Percentiles rank a stretch among this genome's conserved stretches.
Evolutionary conservation across 2,113 vertebrate species (phyloP).

Genomic region (Gallinago jamesoni): DNA sequence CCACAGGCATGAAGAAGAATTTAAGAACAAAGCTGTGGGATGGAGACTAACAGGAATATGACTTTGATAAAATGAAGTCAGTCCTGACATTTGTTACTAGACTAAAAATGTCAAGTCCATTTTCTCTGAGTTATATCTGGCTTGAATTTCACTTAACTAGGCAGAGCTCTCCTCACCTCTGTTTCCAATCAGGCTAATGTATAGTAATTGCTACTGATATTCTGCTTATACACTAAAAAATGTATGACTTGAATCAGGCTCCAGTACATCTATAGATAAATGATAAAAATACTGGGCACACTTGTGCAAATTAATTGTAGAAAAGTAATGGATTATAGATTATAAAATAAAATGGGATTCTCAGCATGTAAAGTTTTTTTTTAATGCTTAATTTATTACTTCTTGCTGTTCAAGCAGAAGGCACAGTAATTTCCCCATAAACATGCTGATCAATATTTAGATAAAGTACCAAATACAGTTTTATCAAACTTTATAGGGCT

Average conservation of each 20-base stretch:
- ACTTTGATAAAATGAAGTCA: not conserved
- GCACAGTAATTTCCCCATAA: conserved; percentile 30
- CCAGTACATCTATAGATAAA: not conserved
- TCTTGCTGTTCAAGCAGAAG: conserved; percentile 15
- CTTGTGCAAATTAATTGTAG: conserved; percentile 30
- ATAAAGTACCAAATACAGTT: conserved; percentile 51
- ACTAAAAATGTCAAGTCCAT: not conserved
- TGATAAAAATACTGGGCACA: not conserved
- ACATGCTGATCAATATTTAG: conserved; percentile 60
- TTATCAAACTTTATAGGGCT: conserved; percentile 37
- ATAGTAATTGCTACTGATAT: not conserved
- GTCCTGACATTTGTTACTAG: not conserved
- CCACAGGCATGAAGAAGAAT: not conserved
- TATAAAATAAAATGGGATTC: conserved; percentile 12
- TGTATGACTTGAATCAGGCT: not conserved
- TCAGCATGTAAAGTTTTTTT: not conserved
- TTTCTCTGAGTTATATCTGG: not conserved
- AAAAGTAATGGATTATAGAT: conserved; percentile 16
- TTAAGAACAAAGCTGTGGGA: not conserved
- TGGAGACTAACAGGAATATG: not conserved
- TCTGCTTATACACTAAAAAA: not conserved
- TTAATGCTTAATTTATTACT: conserved; percentile 39
- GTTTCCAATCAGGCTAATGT: not conserved
- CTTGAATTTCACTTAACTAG: not conserved
- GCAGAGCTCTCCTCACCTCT: not conserved